A percentile compares a stretch with the other conserved stretches of the same genome.
Evolutionary conservation across 2,113 vertebrate genomes (phyloP).

Genomic region (Poeciliopsis retropinna): DNA sequence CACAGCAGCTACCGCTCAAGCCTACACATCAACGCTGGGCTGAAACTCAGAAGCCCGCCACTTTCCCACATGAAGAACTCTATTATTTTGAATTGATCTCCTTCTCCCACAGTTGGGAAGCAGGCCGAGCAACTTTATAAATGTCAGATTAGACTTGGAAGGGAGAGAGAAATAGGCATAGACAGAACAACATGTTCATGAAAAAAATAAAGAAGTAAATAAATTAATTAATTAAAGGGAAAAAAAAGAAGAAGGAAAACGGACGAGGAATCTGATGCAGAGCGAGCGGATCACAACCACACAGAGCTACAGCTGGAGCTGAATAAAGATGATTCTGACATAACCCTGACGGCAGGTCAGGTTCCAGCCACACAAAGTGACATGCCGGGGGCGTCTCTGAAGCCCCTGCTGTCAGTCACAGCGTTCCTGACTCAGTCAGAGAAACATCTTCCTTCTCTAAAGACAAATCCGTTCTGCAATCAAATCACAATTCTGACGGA

Average conservation of each 20-base stretch:
- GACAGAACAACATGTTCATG: conserved; percentile 41
- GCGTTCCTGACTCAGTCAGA: conserved; percentile 21
- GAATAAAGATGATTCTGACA: conserved; percentile 58
- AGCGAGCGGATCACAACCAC: conserved; percentile 28
- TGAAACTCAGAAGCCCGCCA: conserved; percentile 45
- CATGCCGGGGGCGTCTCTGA: conserved; percentile 11
- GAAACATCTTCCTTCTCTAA: conserved; percentile 14
- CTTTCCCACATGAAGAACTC: conserved; percentile 45
- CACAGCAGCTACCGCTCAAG: conserved; percentile 17
- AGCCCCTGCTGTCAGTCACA: conserved; percentile 41
- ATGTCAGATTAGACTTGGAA: conserved; percentile 63
- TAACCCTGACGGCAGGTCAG: conserved; percentile 49
- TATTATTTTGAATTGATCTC: conserved; percentile 71
- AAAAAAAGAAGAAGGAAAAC: not conserved
- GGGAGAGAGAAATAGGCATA: conserved; percentile 38
- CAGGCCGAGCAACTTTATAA: conserved; percentile 57
- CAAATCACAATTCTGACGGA: not conserved
- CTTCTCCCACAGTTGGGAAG: conserved; percentile 52
- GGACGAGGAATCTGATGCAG: conserved; percentile 49
- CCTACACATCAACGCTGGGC: conserved; percentile 24
- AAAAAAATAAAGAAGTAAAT: conserved; percentile 12
- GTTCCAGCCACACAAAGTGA: conserved; percentile 8
- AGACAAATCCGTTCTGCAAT: conserved; percentile 25
- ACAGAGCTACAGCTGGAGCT: conserved; percentile 25
- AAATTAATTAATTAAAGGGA: not conserved